Conservation (phyloP, 2,797 vertebrate species). For the Basileuterus tristriatus region DNA sequence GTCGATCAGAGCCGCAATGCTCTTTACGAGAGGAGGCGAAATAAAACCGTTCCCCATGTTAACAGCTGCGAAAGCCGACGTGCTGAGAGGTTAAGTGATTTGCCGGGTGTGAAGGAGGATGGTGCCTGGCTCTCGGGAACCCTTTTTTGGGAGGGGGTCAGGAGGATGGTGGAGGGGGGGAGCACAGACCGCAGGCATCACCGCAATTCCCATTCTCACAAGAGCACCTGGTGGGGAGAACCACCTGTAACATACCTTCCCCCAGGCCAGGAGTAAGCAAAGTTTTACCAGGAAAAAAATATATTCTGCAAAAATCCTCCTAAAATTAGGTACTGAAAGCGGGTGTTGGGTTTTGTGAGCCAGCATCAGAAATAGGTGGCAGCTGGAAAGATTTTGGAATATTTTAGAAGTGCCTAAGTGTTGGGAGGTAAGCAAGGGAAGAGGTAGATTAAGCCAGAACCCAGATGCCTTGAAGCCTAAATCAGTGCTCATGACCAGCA, state of each 20-base stretch:
- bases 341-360: background rate
- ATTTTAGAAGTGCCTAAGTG: background rate
- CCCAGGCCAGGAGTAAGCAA: background rate
- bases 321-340: background rate
- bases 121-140: background rate
- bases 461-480: background rate
- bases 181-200: background rate
- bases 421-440: background rate
- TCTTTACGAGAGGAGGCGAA: background rate
- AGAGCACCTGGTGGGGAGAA: background rate
- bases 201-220: background rate
- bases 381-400: conserved; percentile 3
- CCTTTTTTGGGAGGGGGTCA: background rate
- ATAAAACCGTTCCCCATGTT: background rate
- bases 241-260: background rate
- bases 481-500: accelerated
- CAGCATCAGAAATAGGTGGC: background rate
- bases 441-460: background rate
- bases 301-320: background rate
- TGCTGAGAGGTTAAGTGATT: conserved; percentile 46
- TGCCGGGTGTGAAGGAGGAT: background rate
- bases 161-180: accelerated
- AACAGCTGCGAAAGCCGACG: background rate
- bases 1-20: background rate
- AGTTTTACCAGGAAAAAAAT: background rate